Conservation (phyloP, 2,797 vertebrate genomes). For the Bradypus variegatus region DNA sequence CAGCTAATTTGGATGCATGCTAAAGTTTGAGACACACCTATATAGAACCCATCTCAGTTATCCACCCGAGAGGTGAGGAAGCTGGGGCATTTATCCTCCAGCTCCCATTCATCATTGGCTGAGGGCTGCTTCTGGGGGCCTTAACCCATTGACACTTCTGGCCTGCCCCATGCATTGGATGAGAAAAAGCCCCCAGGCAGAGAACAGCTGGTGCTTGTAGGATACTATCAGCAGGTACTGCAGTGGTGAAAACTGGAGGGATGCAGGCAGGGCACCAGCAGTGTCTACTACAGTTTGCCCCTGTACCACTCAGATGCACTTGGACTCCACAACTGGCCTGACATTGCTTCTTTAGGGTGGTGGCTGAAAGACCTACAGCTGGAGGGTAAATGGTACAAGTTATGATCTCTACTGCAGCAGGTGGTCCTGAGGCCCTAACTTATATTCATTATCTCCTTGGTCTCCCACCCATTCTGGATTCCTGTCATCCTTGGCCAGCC, state of each 20-base stretch:
- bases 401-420: neutral
- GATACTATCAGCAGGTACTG: rapidly evolving
- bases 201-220: neutral
- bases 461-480: neutral
- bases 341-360: neutral
- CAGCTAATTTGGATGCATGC: neutral
- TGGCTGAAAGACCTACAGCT: neutral
- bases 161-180: neutral
- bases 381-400: neutral
- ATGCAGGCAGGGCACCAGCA: rapidly evolving
- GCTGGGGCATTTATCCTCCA: neutral
- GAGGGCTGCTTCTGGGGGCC: neutral
- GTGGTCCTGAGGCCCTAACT: neutral
- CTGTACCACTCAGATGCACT: neutral
- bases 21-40: neutral
- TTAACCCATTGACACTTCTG: neutral
- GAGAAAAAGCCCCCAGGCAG: neutral
- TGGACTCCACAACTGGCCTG: neutral
- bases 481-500: neutral
- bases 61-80: neutral
- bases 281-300: neutral
- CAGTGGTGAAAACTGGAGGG: neutral
- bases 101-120: neutral
- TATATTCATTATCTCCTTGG: neutral
- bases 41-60: neutral